Percentiles rank a stretch among this genome's conserved stretches.
These are phyloP conservation scores for Thamnophis elegans DNA, from an alignment of 2,797 vertebrate genomes.

Conservation along the genomic window DNA sequence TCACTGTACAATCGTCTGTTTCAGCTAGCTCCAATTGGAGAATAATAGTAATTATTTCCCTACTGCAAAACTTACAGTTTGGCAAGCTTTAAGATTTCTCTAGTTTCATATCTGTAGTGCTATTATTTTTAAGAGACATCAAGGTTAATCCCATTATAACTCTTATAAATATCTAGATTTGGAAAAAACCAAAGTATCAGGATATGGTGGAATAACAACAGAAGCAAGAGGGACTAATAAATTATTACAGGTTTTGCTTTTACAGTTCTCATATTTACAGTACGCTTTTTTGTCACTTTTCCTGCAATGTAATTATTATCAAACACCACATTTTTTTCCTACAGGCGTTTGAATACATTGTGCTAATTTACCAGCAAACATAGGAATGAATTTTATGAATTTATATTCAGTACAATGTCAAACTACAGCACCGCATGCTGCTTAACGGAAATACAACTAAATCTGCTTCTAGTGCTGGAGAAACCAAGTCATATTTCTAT, in stretches of 20 bases:
- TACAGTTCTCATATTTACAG: not conserved
- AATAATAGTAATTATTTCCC: not conserved
- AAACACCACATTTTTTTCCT: not conserved
- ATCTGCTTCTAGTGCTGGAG: not conserved
- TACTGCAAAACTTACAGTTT: not conserved
- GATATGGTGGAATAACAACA: not conserved
- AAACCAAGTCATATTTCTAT: not conserved
- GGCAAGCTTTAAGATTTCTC: slow-evolving; percentile 20
- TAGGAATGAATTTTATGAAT: not conserved
- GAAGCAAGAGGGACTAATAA: not conserved
- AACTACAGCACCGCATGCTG: not conserved
- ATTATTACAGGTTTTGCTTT: not conserved
- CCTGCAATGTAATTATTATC: not conserved
- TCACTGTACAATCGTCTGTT: not conserved
- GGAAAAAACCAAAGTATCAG: not conserved
- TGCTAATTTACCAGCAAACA: not conserved
- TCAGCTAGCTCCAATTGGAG: not conserved
- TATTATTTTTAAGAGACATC: slow-evolving; percentile 6
- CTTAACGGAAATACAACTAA: not conserved
- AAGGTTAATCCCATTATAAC: not conserved
- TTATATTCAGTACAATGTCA: not conserved
- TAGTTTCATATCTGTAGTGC: not conserved
- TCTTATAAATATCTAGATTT: slow-evolving; percentile 1
- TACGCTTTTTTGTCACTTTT: not conserved
- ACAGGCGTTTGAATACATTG: not conserved